Conservation (phyloP, 2,888 invertebrate genomes). For the Polia nebulosa region DNA sequence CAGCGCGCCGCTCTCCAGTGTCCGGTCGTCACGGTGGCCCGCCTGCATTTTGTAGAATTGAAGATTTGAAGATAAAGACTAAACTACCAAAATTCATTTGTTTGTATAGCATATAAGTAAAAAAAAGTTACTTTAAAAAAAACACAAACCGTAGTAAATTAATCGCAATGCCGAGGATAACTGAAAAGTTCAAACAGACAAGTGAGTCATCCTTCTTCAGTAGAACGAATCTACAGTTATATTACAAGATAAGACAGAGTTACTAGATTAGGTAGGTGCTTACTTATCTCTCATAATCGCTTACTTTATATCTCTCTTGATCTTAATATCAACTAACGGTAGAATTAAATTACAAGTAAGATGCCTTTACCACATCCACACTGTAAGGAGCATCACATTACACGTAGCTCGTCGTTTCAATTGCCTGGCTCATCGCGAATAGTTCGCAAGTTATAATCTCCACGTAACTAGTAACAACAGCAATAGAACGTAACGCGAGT, state of each 20-base stretch:
- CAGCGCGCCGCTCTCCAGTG: neutral
- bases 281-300: neutral
- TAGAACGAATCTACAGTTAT: neutral
- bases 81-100: neutral
- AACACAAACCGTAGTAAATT: neutral
- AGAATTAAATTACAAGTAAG: conserved; percentile 14
- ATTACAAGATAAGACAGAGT: neutral
- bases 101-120: no score
- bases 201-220: neutral
- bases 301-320: neutral
- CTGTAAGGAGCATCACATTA: conserved; percentile 27
- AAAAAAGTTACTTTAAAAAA: no score
- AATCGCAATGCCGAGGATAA: neutral
- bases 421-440: conserved; percentile 42
- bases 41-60: neutral
- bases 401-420: conserved; percentile 53
- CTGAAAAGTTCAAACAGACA: neutral
- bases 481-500: conserved; percentile 47
- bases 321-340: conserved; percentile 4
- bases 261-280: neutral
- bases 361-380: conserved; percentile 16
- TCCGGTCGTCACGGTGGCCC: neutral
- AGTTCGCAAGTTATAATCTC: conserved; percentile 56
- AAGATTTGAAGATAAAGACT: neutral
- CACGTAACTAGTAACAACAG: conserved; percentile 53